These are phyloP conservation scores for Motacilla alba DNA, from an alignment of 2,113 vertebrate species.

Conservation along the genomic window DNA sequence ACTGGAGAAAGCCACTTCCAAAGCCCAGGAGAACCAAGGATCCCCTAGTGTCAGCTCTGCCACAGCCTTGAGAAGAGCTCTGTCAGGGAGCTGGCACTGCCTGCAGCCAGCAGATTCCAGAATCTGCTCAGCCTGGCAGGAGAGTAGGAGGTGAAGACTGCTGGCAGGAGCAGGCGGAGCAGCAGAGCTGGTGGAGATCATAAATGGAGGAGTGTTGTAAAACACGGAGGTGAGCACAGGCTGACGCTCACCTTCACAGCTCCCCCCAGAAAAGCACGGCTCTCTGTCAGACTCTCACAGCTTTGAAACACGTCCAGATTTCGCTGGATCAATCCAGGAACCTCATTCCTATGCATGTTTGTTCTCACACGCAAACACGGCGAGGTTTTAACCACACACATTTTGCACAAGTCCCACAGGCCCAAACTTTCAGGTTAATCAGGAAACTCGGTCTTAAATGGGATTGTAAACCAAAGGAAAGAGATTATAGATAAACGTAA, in stretches of 20 bases:
- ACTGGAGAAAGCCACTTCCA: neutral
- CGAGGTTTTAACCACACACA: neutral
- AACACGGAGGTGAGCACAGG: conserved; percentile 55
- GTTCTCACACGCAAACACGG: neutral
- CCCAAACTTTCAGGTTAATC: neutral
- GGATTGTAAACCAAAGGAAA: neutral
- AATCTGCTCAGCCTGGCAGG: conserved; percentile 4
- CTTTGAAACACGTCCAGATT: neutral
- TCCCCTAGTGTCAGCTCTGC: neutral
- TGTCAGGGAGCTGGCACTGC: neutral
- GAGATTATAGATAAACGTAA: neutral
- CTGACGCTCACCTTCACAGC: conserved; percentile 39
- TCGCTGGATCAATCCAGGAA: neutral
- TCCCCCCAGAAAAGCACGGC: neutral
- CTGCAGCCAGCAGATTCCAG: neutral
- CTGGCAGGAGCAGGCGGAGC: conserved; percentile 39
- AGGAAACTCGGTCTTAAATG: neutral
- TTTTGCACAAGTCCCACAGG: neutral
- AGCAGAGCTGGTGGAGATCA: conserved; percentile 21
- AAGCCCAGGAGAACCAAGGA: neutral
- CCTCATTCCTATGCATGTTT: conserved; percentile 2
- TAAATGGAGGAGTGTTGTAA: conserved; percentile 38
- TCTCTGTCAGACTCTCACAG: neutral
- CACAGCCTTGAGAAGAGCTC: neutral
- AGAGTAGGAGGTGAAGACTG: conserved; percentile 38